phyloP scores from a whole-genome alignment of 2,888 invertebrate species.

The Phragmatobia fuliginosa region DNA sequence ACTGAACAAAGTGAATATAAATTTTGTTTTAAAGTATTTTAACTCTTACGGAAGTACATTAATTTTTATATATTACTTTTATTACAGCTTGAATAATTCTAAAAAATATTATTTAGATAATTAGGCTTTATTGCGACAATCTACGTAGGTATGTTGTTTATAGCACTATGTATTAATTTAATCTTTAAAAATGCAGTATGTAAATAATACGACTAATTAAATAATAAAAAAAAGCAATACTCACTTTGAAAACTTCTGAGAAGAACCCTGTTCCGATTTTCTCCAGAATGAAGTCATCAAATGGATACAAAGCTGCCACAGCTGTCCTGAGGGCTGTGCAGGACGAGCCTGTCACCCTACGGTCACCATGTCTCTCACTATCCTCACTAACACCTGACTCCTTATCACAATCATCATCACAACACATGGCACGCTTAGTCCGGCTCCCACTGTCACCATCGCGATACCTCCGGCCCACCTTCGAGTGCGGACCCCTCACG shows the following conservation, averaged over 20 bases:
- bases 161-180: no score
- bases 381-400: constrained; percentile 84
- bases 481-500: constrained; percentile 80
- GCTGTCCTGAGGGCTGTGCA: constrained; percentile 97
- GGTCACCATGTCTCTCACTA: constrained; percentile 80
- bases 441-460: constrained; percentile 66
- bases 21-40: background rate
- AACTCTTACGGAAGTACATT: background rate
- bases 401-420: constrained; percentile 83
- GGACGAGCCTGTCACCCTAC: constrained; percentile 86
- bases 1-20: constrained; percentile 14
- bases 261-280: constrained; percentile 98
- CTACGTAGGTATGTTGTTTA: background rate
- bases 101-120: background rate
- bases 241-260: constrained; percentile 99
- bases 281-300: constrained; percentile 97
- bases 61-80: background rate
- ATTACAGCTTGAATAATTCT: background rate
- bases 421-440: constrained; percentile 77
- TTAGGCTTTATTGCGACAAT: background rate
- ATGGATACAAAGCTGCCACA: constrained; percentile 95
- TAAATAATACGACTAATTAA: no score
- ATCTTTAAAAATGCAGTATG: no score
- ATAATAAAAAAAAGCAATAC: constrained; percentile 51
- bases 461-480: constrained; percentile 71